phyloP scores from a whole-genome alignment of 1,140 invertebrate genomes.

The Anastrepha ludens region DNA sequence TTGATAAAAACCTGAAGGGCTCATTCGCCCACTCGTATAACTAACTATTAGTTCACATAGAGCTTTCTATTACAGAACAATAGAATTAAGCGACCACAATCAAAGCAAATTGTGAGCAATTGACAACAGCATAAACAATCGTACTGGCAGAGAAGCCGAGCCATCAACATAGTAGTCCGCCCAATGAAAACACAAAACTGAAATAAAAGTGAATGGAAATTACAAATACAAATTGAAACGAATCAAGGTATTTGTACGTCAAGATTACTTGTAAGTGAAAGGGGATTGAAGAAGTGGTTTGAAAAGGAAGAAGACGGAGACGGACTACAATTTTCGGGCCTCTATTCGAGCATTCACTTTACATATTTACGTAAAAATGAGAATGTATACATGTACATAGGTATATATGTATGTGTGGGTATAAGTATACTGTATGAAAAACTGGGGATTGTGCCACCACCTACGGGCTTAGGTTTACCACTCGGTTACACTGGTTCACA shows the following conservation, averaged over 20 bases:
- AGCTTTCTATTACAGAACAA: neutral
- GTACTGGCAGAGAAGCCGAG: neutral
- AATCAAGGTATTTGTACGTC: neutral
- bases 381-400: too few relatives aligned
- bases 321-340: neutral
- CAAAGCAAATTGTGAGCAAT: constrained; percentile 25
- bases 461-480: too few relatives aligned
- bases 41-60: neutral
- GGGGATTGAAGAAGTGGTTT: neutral
- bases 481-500: too few relatives aligned
- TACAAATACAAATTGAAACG: neutral
- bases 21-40: neutral
- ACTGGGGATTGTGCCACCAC: too few relatives aligned
- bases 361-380: neutral
- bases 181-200: neutral
- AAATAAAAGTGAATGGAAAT: neutral
- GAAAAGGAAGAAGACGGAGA: neutral
- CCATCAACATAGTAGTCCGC: neutral
- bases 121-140: constrained; percentile 29
- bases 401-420: neutral
- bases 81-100: constrained; percentile 30
- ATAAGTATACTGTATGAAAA: too few relatives aligned
- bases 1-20: too few relatives aligned
- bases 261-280: neutral
- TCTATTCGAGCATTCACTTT: neutral